Conservation (phyloP, 2,888 invertebrate genomes). For the Electrophaes corylata region DNA sequence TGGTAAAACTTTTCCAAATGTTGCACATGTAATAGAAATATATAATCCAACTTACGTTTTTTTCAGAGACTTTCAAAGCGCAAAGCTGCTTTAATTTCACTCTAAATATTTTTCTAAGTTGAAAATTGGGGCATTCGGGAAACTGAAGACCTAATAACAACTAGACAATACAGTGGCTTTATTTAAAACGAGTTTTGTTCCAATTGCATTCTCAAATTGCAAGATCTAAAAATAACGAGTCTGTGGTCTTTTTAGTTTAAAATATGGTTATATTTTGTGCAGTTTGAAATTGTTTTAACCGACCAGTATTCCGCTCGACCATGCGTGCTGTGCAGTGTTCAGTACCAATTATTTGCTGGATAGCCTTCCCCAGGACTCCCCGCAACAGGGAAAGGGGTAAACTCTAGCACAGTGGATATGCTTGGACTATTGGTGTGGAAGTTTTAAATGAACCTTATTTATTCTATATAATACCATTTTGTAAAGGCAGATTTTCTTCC, state of each 20-base stretch:
- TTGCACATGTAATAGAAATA: no score
- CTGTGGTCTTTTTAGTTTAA: conserved; percentile 5
- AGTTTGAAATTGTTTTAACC: conserved; percentile 19
- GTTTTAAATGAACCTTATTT: conserved; percentile 13
- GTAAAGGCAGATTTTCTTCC: no score
- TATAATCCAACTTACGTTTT: neutral
- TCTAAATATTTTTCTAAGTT: neutral
- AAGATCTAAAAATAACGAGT: conserved; percentile 6
- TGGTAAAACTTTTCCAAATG: no score
- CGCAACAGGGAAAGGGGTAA: conserved; percentile 8
- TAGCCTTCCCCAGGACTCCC: conserved; percentile 16
- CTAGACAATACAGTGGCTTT: conserved; percentile 3
- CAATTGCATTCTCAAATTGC: conserved; percentile 1
- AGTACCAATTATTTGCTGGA: conserved; percentile 26
- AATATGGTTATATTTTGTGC: conserved; percentile 21
- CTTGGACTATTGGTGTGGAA: conserved; percentile 9
- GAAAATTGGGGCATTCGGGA: conserved; percentile 12
- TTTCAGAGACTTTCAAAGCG: neutral
- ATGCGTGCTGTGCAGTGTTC: conserved; percentile 20
- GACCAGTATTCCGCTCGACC: conserved; percentile 25
- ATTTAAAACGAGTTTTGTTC: conserved; percentile 7
- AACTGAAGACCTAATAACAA: conserved; percentile 11
- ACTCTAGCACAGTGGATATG: conserved; percentile 10
- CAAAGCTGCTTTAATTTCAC: no score
- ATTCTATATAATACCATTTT: no score